Base-by-base conservation (phyloP, 1,140 invertebrate species). In the Glomeris maerens region DNA sequence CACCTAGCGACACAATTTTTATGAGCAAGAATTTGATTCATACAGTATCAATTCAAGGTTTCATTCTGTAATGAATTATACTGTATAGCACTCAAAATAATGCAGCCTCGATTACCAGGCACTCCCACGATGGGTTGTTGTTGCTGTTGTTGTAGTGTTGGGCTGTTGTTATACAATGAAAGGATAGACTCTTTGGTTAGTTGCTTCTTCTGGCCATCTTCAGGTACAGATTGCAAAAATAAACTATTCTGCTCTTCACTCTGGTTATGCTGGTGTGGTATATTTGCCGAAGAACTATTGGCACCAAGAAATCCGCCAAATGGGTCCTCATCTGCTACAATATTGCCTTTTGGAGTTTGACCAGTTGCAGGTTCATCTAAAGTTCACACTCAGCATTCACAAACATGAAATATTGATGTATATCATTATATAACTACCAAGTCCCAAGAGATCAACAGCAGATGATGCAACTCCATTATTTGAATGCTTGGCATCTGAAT, bases 101-200 rank as follows among this genome's bases (percentile, higher is more conserved):
- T n/a, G n/a, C n/a, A n/a, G n/a, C n/a, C n/a, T n/a, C n/a, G n/a
- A 42, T 17, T 25, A 62, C 62, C 62, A 53, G 62, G 60, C 7
- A 64, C 56, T 38, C 60, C 60, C 52, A 57, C 62, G 52, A 60
- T 55, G 40, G 60, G 58, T 5, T 56, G 58, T 28, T 59, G 57
- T 23, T 53, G 59, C 40, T 38, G 47, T 5, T 46, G 45, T 25
- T 53, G 53, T 2, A 38, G 17, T 17, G 62, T 57, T 3, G 75
- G 74, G 10, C 72, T 71, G 59, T 77, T 83, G 54, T 80, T 82
- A 66, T 92, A 95, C 27, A 94, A 65, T 3, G 89, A 88, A 63
- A 95, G 70, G 67, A 95, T 94, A 63, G 88, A 93, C 61, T 93
- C 88, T 68, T 90, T 94, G 23, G 85, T 89, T 66, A 93, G 72